Evolutionary conservation across 2,888 invertebrate species (phyloP), one percentile per base, ranked within the genome.

Genomic region (Polietes domitor): DNA sequence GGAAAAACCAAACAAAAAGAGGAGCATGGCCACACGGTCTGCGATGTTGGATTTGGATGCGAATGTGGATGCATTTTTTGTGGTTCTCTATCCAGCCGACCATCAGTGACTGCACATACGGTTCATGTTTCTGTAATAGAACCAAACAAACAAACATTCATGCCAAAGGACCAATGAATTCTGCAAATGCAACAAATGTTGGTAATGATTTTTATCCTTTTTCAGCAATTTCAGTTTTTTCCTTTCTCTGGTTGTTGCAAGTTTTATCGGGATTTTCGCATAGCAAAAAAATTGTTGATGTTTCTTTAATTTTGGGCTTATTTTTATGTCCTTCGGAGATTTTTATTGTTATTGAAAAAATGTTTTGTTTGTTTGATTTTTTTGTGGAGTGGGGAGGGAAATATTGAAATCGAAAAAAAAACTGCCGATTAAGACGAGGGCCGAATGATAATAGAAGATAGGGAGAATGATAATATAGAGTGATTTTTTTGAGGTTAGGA

Each of bases 111-210:
- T 43, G 68, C n/a, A 61, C 68, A 68, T 41, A 41, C 41, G 37
- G 43, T 43, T 19, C 68, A 68, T 43, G 43, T 68, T 68, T 41
- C 15, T 43, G 24, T 21, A 68, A 41, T 68, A 41, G 43, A 68
- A 68, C 19, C 43, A 37, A 68, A 65, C 65, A 65, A 41, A 37
- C 32, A 32, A 65, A 41, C 19, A n/a, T n/a, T n/a, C n/a, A n/a
- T n/a, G n/a, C n/a, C n/a, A n/a, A 41, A 21, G 12, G 43, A 65
- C 26, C 28, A 17, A 76, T 73, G 47, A 80, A 81, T 79, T 78
- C 65, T 76, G 68, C 78, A 73, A 76, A 73, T 61, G 81, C 76
- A 84, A 72, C 76, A 78, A 84, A 81, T 84, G 73, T 78, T 81
- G 72, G 50, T 47, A 81, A 78, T 83, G 76, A 68, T 43, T 68